phyloP scores from a whole-genome alignment of 2,797 vertebrate species.

The Sphenopsis melanotis region DNA sequence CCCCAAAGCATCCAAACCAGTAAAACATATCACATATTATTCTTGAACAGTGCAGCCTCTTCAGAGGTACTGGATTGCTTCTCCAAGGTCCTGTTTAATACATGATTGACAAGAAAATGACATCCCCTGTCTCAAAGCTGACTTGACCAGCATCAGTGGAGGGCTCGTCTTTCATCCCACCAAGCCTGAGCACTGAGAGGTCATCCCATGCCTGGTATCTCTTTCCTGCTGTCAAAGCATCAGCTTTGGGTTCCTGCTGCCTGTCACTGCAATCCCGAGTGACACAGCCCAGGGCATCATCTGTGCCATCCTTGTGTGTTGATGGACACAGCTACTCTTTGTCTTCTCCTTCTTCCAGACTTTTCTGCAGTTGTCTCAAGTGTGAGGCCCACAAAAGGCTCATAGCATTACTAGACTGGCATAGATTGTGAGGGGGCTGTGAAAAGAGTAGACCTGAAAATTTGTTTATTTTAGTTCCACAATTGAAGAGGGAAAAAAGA shows the following conservation, averaged over 20 bases:
- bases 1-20: background rate
- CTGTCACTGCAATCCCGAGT: background rate
- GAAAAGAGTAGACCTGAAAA: background rate
- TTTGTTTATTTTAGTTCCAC: background rate
- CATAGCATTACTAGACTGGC: background rate
- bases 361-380: background rate
- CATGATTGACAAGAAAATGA: background rate
- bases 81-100: background rate
- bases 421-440: background rate
- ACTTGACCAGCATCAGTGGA: background rate
- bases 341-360: background rate
- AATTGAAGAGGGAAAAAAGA: background rate
- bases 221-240: background rate
- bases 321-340: background rate
- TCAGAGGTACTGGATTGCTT: background rate
- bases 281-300: background rate
- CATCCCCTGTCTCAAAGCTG: background rate
- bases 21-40: background rate
- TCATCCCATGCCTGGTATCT: background rate
- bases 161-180: accelerated
- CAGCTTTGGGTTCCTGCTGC: background rate
- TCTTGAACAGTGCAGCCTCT: background rate
- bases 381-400: background rate
- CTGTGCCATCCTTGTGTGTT: background rate
- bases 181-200: background rate